A percentile compares a stretch with the other conserved stretches of the same genome.
These are phyloP conservation scores for Pipa parva DNA, from an alignment of 2,113 vertebrate species.

Conservation along the genomic window DNA sequence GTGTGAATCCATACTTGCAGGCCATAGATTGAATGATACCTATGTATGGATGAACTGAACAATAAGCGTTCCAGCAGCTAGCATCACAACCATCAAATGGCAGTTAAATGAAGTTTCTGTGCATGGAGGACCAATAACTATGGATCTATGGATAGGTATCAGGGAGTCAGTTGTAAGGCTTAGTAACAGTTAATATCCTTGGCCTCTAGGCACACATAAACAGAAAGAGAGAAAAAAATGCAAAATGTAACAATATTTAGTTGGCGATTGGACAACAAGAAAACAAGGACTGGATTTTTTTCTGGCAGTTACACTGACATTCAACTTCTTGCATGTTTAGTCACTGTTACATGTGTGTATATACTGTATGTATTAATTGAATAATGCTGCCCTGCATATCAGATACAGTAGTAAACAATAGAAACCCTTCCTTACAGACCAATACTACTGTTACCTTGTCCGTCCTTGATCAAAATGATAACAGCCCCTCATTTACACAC, in stretches of 20 bases:
- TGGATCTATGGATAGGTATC: not conserved
- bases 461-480: conserved; percentile 96
- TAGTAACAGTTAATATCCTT: not conserved
- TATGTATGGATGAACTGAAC: not conserved
- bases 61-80: not conserved
- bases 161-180: not conserved
- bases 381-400: too few relatives aligned
- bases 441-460: conserved; percentile 89
- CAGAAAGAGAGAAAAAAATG: too few relatives aligned
- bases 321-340: too few relatives aligned
- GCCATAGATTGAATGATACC: not conserved
- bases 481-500: conserved; percentile 93
- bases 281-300: too few relatives aligned
- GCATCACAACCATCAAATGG: not conserved
- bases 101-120: not conserved
- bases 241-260: too few relatives aligned
- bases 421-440: conserved; percentile 79
- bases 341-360: too few relatives aligned
- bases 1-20: too few relatives aligned
- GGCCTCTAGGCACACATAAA: too few relatives aligned
- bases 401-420: too few relatives aligned
- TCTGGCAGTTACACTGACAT: too few relatives aligned
- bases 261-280: too few relatives aligned
- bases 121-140: not conserved
- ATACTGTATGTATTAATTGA: too few relatives aligned